Evolutionary conservation across 2,888 invertebrate genomes (phyloP).

Genomic region (Drosophila phalerata): DNA sequence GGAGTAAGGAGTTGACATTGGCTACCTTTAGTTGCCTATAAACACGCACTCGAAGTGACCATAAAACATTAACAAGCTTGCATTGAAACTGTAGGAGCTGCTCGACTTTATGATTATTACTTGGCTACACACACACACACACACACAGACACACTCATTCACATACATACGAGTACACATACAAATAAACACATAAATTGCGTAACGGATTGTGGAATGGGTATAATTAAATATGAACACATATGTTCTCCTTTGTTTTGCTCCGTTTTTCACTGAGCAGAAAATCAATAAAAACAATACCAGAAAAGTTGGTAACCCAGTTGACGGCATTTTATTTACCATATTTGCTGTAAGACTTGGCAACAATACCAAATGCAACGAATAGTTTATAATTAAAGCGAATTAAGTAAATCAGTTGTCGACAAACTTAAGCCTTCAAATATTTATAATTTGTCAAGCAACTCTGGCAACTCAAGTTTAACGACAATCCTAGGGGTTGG

Average conservation of each 20-base stretch:
- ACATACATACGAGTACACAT: not conserved
- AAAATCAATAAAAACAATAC: conserved; percentile 69
- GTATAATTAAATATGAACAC: conserved; percentile 75
- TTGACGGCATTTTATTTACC: conserved; percentile 44
- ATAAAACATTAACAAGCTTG: conserved; percentile 64
- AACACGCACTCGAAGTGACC: conserved; percentile 53
- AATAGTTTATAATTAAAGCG: conserved; percentile 67
- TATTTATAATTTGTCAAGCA: conserved; percentile 59
- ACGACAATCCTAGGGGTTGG: conserved; percentile 32
- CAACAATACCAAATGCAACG: conserved; percentile 32
- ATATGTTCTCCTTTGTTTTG: conserved; percentile 62
- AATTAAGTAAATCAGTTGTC: conserved; percentile 69
- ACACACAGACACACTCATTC: not conserved
- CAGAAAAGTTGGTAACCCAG: conserved; percentile 25
- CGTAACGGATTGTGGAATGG: conserved; percentile 51
- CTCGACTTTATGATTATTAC: conserved; percentile 55
- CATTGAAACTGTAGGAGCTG: conserved; percentile 26
- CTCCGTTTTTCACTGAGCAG: conserved; percentile 56
- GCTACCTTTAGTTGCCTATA: conserved; percentile 24
- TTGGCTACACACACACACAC: conserved; percentile 12
- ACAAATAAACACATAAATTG: conserved; percentile 24
- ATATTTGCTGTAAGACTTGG: conserved; percentile 39
- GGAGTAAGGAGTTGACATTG: conserved; percentile 10
- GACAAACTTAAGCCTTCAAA: conserved; percentile 59
- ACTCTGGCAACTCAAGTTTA: conserved; percentile 50